Evolutionary conservation across 2,113 vertebrate genomes (phyloP), one percentile per base, ranked within the genome.

Genomic region (Pyxicephalus adspersus): DNA sequence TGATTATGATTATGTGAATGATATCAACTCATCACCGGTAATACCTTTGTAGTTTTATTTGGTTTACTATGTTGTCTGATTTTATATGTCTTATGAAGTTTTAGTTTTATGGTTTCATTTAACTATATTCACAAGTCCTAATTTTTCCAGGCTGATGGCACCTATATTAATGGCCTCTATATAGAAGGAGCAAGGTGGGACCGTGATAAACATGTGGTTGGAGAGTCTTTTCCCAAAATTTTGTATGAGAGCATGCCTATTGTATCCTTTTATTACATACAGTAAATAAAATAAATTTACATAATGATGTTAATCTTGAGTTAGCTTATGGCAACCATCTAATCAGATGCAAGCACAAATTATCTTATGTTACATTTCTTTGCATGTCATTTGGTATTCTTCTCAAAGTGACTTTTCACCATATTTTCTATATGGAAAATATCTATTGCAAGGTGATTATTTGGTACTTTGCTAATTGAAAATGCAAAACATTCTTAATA

Each of bases 141-240:
- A 15, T 8, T 65, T 23, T n/a, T 80, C 15, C 60, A 84, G 84
- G 13, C 22, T 13, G 74, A 78, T 71, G 84, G 84, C 23, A 83
- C 84, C 28, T 80, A 84, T 38, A 84, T 85, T 20, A 79, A 61
- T 60, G 84, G 84, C 5, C 80, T 85, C 5, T 85, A 83, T 38
- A 83, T 85, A 31, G 84, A 85, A 57, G 84, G 84, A 23, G 84
- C 83, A 17, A 64, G 73, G 60, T 85, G 84, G 84, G 80, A 85
- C 20, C 34, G 64, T 20, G 57, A 75, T n/a, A 84, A 60, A n/a
- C 74, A 60, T 3, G n/a, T 63, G 26, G 74, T 85, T 57, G 63
- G 64, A n/a, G 84, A 85, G 64, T 83, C 83, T 25, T 81, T 80
- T 22, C 83, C 83, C 1, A 84, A 82, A 76, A 71, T 85, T 5